Percentiles rank a stretch among this genome's conserved stretches.
Evolutionary conservation across 2,113 vertebrate genomes (phyloP).

Genomic region (Nothoprocta pentlandii): DNA sequence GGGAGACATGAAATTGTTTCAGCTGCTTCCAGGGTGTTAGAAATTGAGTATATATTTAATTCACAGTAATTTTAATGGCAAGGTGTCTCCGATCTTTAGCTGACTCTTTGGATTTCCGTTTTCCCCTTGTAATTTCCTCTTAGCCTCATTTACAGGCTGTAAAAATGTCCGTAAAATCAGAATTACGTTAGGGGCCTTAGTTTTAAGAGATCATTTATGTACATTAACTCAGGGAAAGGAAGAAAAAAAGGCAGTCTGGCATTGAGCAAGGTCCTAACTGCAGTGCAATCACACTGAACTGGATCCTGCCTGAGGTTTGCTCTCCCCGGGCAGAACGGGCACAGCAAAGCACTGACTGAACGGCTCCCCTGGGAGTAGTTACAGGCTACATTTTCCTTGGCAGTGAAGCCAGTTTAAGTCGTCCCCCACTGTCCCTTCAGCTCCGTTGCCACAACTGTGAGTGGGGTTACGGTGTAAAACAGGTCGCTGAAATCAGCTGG

Average conservation of each 20-base stretch:
- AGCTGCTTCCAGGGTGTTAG: not conserved
- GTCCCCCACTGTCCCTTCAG: not conserved
- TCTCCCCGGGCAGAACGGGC: constrained; percentile 26
- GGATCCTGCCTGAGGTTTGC: constrained; percentile 3
- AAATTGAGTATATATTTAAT: not conserved
- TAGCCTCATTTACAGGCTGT: not conserved
- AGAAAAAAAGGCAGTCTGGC: not conserved
- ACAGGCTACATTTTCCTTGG: not conserved
- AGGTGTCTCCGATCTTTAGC: not conserved
- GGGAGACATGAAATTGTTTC: not conserved
- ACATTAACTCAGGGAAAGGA: not conserved
- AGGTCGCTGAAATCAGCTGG: not conserved
- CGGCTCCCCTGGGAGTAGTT: not conserved
- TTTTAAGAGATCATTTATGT: not conserved
- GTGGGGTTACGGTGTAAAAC: not conserved
- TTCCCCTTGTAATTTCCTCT: not conserved
- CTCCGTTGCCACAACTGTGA: not conserved
- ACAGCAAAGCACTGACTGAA: not conserved
- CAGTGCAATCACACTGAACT: not conserved
- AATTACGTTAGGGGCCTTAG: not conserved
- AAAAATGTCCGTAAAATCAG: not conserved
- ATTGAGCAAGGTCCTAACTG: not conserved
- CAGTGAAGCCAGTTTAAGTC: not conserved
- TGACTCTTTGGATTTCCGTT: not conserved
- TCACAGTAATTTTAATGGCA: not conserved